Evolutionary conservation across 2,113 vertebrate genomes (phyloP).

Genomic region (Desmodus rotundus): DNA sequence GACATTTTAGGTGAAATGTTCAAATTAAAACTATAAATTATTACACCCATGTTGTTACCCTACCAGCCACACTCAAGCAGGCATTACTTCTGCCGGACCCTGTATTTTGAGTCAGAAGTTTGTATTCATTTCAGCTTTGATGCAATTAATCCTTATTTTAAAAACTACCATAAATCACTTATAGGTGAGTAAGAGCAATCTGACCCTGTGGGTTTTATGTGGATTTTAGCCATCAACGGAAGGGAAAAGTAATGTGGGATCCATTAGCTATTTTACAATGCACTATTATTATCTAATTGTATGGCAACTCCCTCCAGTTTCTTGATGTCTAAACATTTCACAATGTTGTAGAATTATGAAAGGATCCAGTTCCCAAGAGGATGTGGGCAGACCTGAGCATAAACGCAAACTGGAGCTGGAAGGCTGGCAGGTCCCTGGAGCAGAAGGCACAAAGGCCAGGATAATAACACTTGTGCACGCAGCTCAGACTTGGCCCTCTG

Average conservation of each 20-base stretch:
- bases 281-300: not conserved
- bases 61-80: too few species aligned
- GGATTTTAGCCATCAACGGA: not conserved
- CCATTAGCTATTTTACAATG: not conserved
- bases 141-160: not conserved
- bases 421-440: not conserved
- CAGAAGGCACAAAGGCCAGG: not conserved
- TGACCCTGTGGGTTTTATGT: not conserved
- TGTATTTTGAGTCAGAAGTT: not conserved
- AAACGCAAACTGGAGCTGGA: accelerated
- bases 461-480: not conserved
- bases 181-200: not conserved
- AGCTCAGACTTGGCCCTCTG: not conserved
- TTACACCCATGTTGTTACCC: too few species aligned
- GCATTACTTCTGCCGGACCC: too few species aligned
- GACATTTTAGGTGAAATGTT: too few species aligned
- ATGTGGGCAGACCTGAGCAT: not conserved
- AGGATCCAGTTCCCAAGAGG: not conserved
- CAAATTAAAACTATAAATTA: too few species aligned
- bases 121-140: not conserved
- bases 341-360: not conserved
- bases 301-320: not conserved
- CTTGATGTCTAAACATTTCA: slow-evolving; percentile 21
- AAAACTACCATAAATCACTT: not conserved
- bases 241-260: not conserved